These are phyloP conservation scores for Mionectes macconnelli DNA, from an alignment of 2,113 vertebrate species.

Conservation along the genomic window DNA sequence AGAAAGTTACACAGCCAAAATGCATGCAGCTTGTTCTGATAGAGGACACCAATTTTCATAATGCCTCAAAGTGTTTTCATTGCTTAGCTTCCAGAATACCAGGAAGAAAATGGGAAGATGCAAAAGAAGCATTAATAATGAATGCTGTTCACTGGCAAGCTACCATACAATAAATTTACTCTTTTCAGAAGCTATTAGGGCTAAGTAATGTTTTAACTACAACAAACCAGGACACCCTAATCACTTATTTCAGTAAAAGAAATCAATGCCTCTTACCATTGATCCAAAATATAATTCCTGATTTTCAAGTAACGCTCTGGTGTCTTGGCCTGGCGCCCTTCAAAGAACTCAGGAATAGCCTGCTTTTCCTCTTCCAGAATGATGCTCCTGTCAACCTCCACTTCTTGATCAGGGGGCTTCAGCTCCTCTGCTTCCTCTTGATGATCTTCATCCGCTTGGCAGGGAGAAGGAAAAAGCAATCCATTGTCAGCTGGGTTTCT, in stretches of 20 bases:
- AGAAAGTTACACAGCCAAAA: not conserved
- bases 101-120: not conserved
- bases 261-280: constrained; percentile 81
- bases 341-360: constrained; percentile 96
- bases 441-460: constrained; percentile 67
- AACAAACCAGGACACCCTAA: not conserved
- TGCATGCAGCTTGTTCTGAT: not conserved
- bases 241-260: not conserved
- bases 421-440: constrained; percentile 84
- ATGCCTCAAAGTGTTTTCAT: not conserved
- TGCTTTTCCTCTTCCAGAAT: constrained; percentile 95
- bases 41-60: not conserved
- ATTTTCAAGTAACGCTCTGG: constrained; percentile 97
- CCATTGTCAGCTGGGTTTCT: constrained; percentile 7
- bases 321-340: constrained; percentile 93
- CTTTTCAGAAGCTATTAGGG: not conserved
- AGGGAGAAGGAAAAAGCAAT: constrained; percentile 52
- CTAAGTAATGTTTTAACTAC: not conserved
- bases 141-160: not conserved
- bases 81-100: not conserved
- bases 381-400: constrained; percentile 80
- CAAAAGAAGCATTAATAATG: not conserved
- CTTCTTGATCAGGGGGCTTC: constrained; percentile 89
- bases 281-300: constrained; percentile 96
- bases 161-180: not conserved